Base-by-base conservation (phyloP, 2,113 vertebrate species). In the Sterrhoptilus dennistouni region DNA sequence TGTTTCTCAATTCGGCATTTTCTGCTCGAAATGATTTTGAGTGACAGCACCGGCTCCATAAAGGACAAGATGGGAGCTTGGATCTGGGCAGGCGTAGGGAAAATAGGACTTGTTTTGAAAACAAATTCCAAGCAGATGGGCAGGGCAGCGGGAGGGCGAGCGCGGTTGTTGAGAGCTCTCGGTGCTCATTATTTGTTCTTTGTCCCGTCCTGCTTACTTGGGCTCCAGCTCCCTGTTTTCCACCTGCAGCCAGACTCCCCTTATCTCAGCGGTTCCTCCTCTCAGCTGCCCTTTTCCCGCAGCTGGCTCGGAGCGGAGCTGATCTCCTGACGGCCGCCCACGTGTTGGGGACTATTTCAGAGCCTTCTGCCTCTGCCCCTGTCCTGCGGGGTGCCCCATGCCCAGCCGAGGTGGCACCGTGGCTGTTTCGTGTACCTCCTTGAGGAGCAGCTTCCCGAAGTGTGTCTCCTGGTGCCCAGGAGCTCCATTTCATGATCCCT, bases 81-180 rank as follows among this genome's bases (percentile, higher is more conserved):
- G 70, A 57, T 50, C 15, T 35, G 83, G 72, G 56, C 15, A 49
- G 78, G 18, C 20, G 1, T 16, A 45, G 72, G 85, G 79, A 77
- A 90, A 83, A 90, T 4, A 50, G 71, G 60, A 28, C 83, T 90
- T 88, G 60, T 93, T 94, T 90, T 92, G 72, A 86, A 81, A 92
- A 68, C 64, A 75, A 68, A 78, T 84, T 81, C 68, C 72, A 60
- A 91, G 83, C 93, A 96, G 95, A 95, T 90, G 88, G 95, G 76
- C 88, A 93, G 93, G 82, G 74, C 95, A 85, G 94, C 91, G 42
- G 93, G 93, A 87, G 84, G 71, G 87, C 3, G 3, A 63, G 15
- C 27, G 63, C 93, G 23, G 36, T 45, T 61, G 36, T 53, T 87
- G 78, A 35, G 70, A 50, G n/a, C 70, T 10, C 93, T 91, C 35